Conservation (phyloP, 2,113 vertebrate species). For the Zapus hudsonius region DNA sequence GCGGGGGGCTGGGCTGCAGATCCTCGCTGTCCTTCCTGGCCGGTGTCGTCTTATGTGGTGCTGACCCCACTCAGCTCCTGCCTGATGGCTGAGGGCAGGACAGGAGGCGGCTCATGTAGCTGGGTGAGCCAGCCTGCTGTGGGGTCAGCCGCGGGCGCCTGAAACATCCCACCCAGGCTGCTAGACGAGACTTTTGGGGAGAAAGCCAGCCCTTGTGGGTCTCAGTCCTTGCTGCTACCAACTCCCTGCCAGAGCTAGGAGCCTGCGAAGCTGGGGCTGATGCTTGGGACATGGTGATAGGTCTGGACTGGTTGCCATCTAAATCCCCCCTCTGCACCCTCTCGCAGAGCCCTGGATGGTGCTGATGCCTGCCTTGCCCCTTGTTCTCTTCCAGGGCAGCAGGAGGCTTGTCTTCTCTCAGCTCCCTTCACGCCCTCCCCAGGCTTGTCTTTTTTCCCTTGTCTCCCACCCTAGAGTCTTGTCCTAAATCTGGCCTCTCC, state of each 20-base stretch:
- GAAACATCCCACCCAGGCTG: neutral
- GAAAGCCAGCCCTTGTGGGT: neutral
- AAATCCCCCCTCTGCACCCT: too few species aligned
- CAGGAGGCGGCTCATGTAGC: constrained; percentile 25
- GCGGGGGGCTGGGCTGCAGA: constrained; percentile 78
- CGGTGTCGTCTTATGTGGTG: constrained; percentile 90
- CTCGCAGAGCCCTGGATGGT: neutral
- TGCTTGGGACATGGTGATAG: neutral
- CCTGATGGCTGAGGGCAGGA: constrained; percentile 93
- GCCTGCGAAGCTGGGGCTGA: neutral
- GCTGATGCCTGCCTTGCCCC: neutral
- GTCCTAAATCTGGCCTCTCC: neutral
- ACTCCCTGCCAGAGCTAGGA: rapidly evolving
- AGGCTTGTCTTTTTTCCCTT: neutral
- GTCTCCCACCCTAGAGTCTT: rapidly evolving
- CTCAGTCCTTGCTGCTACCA: too few species aligned
- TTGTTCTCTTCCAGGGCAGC: neutral
- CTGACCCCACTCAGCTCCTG: constrained; percentile 97
- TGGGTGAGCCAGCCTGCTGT: neutral
- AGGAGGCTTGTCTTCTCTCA: neutral
- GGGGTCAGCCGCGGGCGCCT: neutral
- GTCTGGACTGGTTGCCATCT: too few species aligned
- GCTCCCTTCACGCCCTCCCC: neutral
- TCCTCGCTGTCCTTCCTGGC: neutral
- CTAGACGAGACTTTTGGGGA: neutral